phyloP scores from a whole-genome alignment of 1,140 invertebrate species.

The Leptonema lineaticorne region DNA sequence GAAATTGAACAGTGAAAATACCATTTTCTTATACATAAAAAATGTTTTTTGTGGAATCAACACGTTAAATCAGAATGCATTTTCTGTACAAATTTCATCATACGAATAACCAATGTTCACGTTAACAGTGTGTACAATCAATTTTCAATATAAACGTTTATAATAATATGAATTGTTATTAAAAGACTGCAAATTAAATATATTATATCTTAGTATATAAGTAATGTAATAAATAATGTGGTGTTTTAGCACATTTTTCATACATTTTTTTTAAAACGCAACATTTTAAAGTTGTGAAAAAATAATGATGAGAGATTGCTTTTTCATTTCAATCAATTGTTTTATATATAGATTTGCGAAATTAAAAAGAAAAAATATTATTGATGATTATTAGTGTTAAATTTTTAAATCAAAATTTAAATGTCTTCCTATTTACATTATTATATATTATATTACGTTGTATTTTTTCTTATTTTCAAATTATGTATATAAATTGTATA shows the following conservation, averaged over 20 bases:
- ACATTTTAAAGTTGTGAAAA: not conserved
- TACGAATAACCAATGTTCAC: not conserved
- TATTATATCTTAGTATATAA: conserved; percentile 12
- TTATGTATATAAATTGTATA: not conserved
- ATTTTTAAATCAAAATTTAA: conserved; percentile 34
- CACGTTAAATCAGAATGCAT: not conserved
- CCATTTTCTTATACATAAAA: conserved; percentile 2
- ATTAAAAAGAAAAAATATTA: conserved; percentile 16
- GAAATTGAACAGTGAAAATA: not conserved
- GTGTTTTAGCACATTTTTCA: conserved; percentile 15
- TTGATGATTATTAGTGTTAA: conserved; percentile 35
- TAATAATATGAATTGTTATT: conserved; percentile 38
- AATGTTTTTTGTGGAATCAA: conserved; percentile 15
- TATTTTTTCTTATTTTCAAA: not conserved
- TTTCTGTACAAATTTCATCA: not conserved
- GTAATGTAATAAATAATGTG: not conserved
- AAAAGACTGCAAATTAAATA: conserved; percentile 39
- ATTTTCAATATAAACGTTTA: conserved; percentile 33
- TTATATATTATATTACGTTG: not conserved
- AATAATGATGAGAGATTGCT: not conserved
- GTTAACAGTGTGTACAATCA: conserved; percentile 19
- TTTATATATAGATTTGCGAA: not conserved
- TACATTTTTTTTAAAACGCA: not conserved
- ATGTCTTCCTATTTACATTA: conserved; percentile 36
- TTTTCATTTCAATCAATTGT: conserved; percentile 3